These are phyloP conservation scores for Euzetes globulus DNA, from an alignment of 2,888 invertebrate species.

Conservation along the genomic window DNA sequence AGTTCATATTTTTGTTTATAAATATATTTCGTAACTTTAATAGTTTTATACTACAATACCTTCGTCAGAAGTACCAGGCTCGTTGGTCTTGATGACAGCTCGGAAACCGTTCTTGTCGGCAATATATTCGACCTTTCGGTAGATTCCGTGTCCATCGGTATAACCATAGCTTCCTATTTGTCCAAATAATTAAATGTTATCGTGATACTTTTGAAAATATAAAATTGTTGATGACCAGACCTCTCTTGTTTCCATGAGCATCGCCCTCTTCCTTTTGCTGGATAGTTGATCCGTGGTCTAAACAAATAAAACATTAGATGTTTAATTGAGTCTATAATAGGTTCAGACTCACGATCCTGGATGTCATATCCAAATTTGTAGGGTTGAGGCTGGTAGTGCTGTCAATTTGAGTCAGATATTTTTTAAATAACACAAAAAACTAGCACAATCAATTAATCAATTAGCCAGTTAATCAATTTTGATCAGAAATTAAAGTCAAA, in stretches of 20 bases:
- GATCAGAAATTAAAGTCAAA: no score
- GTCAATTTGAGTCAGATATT: no score
- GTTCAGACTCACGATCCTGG: conserved; percentile 37
- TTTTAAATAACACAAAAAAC: no score
- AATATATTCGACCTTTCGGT: conserved; percentile 39
- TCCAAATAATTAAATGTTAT: background rate
- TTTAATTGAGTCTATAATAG: background rate
- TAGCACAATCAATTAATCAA: no score
- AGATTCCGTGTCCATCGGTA: conserved; percentile 40
- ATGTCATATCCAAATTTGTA: conserved; percentile 41
- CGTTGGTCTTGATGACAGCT: conserved; percentile 40
- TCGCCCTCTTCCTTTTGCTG: conserved; percentile 40
- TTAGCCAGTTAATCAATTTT: no score
- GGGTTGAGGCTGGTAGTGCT: conserved; percentile 38
- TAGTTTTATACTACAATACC: background rate
- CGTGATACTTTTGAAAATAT: background rate
- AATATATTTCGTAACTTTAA: background rate
- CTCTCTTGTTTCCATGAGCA: conserved; percentile 40
- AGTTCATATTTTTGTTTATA: background rate
- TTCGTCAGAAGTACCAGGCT: conserved; percentile 39
- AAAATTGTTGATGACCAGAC: conserved; percentile 8
- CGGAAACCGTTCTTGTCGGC: conserved; percentile 40
- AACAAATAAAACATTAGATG: background rate
- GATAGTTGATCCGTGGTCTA: conserved; percentile 29
- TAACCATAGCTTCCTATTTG: conserved; percentile 39